A percentile compares a stretch with the other conserved stretches of the same genome.
Evolutionary conservation across 2,888 invertebrate species (phyloP).

Genomic region (Drosophila meridiana): DNA sequence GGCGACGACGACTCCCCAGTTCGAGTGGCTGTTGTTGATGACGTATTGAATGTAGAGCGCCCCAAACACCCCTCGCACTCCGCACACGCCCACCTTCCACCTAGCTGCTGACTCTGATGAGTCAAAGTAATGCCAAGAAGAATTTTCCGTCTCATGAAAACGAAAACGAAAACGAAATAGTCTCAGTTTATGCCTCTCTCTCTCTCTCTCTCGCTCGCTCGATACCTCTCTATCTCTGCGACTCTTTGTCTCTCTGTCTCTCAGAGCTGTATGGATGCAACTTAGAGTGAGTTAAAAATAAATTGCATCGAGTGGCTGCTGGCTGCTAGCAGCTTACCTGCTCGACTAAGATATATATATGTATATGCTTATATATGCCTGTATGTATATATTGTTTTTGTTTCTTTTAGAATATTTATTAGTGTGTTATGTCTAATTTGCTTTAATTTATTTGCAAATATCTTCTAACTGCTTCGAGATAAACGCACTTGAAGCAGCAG

Average conservation of each 20-base stretch:
- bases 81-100: neutral
- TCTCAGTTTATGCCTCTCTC: constrained; percentile 43
- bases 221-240: constrained; percentile 3
- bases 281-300: constrained; percentile 50
- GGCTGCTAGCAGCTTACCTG: constrained; percentile 49
- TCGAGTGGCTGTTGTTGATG: constrained; percentile 45
- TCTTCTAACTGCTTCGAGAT: constrained; percentile 33
- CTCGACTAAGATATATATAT: constrained; percentile 26
- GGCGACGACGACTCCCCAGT: constrained; percentile 12
- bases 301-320: constrained; percentile 47
- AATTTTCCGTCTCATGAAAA: constrained; percentile 66
- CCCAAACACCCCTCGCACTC: neutral
- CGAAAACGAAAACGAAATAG: constrained; percentile 64
- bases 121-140: constrained; percentile 49
- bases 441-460: constrained; percentile 59
- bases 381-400: constrained; percentile 25
- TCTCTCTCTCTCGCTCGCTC: constrained; percentile 5
- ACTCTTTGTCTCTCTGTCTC: constrained; percentile 15
- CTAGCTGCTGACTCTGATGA: constrained; percentile 32
- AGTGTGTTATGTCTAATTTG: constrained; percentile 70
- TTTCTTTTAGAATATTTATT: constrained; percentile 47
- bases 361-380: constrained; percentile 13
- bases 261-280: constrained; percentile 55
- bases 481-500: constrained; percentile 51
- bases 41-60: constrained; percentile 54